These are phyloP conservation scores for Bilobella aurantiaca DNA, from an alignment of 1,140 invertebrate genomes.

Conservation along the genomic window DNA sequence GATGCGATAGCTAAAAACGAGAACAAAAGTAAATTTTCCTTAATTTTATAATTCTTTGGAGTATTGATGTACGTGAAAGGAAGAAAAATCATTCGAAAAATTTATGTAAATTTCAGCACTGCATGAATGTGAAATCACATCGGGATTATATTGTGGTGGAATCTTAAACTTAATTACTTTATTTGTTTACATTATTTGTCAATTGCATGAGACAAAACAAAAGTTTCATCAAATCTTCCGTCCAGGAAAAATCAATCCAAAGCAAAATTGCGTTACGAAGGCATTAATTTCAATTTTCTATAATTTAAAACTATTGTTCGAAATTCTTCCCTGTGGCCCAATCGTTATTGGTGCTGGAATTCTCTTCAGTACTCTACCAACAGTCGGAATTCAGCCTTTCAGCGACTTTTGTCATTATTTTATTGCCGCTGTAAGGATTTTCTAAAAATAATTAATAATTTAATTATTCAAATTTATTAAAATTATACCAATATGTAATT, in stretches of 20 bases:
- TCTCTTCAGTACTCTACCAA: background rate
- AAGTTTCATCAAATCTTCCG: background rate
- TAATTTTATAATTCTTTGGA: too few relatives aligned
- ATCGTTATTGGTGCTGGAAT: background rate
- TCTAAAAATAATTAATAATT: too few relatives aligned
- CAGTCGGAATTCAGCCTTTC: background rate
- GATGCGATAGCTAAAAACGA: background rate
- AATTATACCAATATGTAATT: background rate
- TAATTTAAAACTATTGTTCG: background rate
- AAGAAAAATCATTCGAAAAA: too few relatives aligned
- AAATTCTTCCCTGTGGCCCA: background rate
- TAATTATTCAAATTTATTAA: too few relatives aligned
- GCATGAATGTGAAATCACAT: background rate
- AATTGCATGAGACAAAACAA: background rate
- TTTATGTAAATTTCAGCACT: background rate
- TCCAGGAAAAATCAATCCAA: background rate
- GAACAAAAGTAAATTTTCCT: background rate
- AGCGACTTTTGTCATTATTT: background rate
- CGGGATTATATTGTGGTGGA: background rate
- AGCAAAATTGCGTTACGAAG: background rate
- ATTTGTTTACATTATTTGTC: background rate
- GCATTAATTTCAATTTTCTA: background rate
- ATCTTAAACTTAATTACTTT: background rate
- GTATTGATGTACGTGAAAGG: too few relatives aligned
- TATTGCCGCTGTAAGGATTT: conserved; percentile 1